A percentile compares a stretch with the other conserved stretches of the same genome.
These are phyloP conservation scores for Protobothrops flavoviridis DNA, from an alignment of 2,113 vertebrate genomes.

Conservation along the genomic window DNA sequence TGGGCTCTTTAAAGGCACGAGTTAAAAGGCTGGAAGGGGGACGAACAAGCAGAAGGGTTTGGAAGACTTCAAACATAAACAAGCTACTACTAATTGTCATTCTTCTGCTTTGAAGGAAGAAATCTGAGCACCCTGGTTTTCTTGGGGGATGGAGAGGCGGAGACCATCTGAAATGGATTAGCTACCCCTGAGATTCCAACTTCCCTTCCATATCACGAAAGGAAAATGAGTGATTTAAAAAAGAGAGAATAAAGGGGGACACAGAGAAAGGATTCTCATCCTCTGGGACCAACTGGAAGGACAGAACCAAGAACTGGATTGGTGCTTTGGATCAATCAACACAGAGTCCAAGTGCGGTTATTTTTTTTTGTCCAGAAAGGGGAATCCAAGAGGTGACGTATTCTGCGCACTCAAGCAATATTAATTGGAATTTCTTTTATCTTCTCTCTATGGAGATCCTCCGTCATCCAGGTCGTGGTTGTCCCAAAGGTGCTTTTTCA, in stretches of 20 bases:
- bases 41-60: not conserved
- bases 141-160: not conserved
- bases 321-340: not conserved
- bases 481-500: not conserved
- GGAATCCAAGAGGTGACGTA: not conserved
- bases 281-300: too few relatives aligned
- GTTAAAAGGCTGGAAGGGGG: not conserved
- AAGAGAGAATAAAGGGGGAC: too few relatives aligned
- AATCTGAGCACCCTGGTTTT: not conserved
- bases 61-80: not conserved
- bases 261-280: too few relatives aligned
- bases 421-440: not conserved
- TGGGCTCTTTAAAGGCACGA: slow-evolving; percentile 40
- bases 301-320: not conserved
- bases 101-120: not conserved
- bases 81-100: not conserved
- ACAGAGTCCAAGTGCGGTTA: not conserved
- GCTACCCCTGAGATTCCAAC: not conserved
- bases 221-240: not conserved
- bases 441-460: not conserved
- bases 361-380: not conserved
- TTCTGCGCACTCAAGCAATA: not conserved
- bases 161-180: not conserved
- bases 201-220: not conserved
- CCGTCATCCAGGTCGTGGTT: not conserved